A percentile compares a stretch with the other conserved stretches of the same genome.
Conservation (phyloP, 2,888 invertebrate species). For the Cheilosia urbana region DNA sequence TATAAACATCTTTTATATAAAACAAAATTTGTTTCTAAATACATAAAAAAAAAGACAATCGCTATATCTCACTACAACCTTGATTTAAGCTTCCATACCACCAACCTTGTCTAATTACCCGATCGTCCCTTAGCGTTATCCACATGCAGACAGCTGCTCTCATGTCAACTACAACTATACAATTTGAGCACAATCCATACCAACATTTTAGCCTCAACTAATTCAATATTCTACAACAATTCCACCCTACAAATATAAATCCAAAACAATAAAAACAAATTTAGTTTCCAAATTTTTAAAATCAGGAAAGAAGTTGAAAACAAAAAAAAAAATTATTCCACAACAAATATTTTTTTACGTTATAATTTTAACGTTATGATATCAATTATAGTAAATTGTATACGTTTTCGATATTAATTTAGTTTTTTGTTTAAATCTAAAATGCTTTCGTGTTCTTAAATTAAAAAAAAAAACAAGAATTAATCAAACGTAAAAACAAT, state of each 20-base stretch:
- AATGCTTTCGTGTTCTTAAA: constrained; percentile 43
- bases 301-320: constrained; percentile 28
- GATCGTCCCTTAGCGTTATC: too few species aligned
- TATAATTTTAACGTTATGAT: constrained; percentile 48
- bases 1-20: too few species aligned
- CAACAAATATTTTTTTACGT: constrained; percentile 48
- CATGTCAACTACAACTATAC: too few species aligned
- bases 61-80: too few species aligned
- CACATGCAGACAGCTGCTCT: too few species aligned
- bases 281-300: neutral
- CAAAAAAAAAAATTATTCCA: constrained; percentile 24
- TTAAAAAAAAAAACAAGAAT: constrained; percentile 6
- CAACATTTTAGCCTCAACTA: too few species aligned
- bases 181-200: too few species aligned
- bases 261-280: constrained; percentile 6
- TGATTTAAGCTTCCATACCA: too few species aligned
- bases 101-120: too few species aligned
- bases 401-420: constrained; percentile 40
- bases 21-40: too few species aligned
- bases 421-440: constrained; percentile 30
- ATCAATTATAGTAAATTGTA: constrained; percentile 50
- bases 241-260: constrained; percentile 14
- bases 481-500: constrained; percentile 5
- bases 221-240: constrained; percentile 39
- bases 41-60: too few species aligned